Conservation (phyloP, 2,113 vertebrate species). For the Ornithorhynchus anatinus region DNA sequence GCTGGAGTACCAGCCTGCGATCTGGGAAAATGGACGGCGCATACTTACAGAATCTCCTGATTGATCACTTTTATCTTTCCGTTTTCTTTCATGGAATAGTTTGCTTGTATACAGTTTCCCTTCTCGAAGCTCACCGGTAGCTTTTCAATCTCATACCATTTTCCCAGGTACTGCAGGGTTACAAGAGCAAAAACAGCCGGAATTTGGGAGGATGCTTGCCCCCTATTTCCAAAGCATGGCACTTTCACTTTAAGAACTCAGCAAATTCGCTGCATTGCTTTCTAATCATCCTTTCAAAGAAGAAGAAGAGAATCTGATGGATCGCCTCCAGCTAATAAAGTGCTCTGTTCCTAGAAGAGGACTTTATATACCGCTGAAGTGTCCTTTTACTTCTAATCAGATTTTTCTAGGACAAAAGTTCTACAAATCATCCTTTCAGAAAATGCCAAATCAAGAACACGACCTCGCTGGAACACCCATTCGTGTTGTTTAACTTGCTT, state of each 20-base stretch:
- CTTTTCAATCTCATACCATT: constrained; percentile 84
- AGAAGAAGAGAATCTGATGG: neutral
- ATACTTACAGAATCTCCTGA: constrained; percentile 70
- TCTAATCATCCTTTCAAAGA: neutral
- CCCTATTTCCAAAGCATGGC: constrained; percentile 3
- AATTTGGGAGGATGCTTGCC: too few species aligned
- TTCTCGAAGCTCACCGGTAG: constrained; percentile 77
- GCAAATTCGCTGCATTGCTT: constrained; percentile 19
- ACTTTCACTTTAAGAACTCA: constrained; percentile 6
- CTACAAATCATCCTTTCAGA: too few species aligned
- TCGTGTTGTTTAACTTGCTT: too few species aligned
- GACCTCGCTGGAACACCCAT: too few species aligned
- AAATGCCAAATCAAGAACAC: too few species aligned
- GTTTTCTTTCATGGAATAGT: constrained; percentile 72
- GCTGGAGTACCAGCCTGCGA: too few species aligned
- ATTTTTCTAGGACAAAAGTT: too few species aligned
- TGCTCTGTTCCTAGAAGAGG: constrained; percentile 14
- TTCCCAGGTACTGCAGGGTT: constrained; percentile 79
- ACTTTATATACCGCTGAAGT: too few species aligned
- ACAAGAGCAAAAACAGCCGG: too few species aligned
- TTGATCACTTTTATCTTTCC: constrained; percentile 81
- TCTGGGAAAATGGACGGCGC: neutral
- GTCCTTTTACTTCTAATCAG: too few species aligned
- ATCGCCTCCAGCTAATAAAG: neutral
- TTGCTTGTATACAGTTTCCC: constrained; percentile 77